A percentile compares a stretch with the other conserved stretches of the same genome.
phyloP scores from a whole-genome alignment of 2,888 invertebrate genomes.

The Nasonovia ribisnigri region DNA sequence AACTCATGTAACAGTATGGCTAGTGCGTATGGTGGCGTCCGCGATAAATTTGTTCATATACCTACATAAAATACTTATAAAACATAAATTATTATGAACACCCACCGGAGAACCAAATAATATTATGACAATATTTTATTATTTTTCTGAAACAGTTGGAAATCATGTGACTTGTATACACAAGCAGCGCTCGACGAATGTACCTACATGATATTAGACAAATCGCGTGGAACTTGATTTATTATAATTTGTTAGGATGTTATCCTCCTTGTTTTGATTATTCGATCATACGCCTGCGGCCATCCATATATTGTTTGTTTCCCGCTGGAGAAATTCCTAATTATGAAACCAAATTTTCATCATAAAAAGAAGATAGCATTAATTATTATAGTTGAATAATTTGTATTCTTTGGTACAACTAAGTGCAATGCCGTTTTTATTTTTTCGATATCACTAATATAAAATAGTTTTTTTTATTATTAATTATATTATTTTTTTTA shows the following conservation, averaged over 20 bases:
- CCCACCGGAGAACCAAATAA: neutral
- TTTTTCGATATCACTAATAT: no score
- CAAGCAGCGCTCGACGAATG: neutral
- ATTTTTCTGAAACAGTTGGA: neutral
- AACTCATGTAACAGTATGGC: neutral
- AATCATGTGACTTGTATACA: neutral
- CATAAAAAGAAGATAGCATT: no score
- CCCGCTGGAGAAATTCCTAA: no score
- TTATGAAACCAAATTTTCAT: no score
- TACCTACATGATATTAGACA: neutral
- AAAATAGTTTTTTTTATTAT: no score
- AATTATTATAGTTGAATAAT: no score
- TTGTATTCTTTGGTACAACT: no score
- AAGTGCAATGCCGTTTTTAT: no score
- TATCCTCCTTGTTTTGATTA: no score
- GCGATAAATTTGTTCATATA: neutral
- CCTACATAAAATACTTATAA: neutral
- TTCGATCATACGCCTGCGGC: no score
- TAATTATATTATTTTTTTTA: no score
- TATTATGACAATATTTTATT: neutral
- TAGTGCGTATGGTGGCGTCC: neutral
- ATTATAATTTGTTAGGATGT: neutral
- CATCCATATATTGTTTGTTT: no score
- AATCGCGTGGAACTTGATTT: neutral
- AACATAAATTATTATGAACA: neutral